These are phyloP conservation scores for Formica selysi DNA, from an alignment of 1,140 invertebrate species.

Conservation along the genomic window DNA sequence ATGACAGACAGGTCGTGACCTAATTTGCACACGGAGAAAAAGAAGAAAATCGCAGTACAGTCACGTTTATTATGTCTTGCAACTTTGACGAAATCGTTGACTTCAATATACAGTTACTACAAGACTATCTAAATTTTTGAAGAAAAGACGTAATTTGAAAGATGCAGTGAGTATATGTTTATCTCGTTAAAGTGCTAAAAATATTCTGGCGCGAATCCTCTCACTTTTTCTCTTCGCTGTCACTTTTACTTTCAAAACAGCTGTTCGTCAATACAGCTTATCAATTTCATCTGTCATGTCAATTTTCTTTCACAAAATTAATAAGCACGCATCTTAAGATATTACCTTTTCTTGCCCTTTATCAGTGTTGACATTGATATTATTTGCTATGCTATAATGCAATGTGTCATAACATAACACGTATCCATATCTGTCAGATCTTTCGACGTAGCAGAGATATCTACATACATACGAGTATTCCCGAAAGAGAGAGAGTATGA, in stretches of 20 bases:
- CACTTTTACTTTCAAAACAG: slow-evolving; percentile 55
- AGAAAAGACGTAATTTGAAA: neutral
- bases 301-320: neutral
- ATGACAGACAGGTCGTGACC: slow-evolving; percentile 55
- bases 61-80: slow-evolving; percentile 47
- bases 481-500: neutral
- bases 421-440: slow-evolving; percentile 11
- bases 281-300: neutral
- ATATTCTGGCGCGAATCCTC: slow-evolving; percentile 4
- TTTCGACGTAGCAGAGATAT: neutral
- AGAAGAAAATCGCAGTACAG: neutral
- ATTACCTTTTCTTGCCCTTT: slow-evolving; percentile 14
- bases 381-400: slow-evolving; percentile 36
- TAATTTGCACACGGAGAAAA: slow-evolving; percentile 16
- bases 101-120: neutral
- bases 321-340: neutral
- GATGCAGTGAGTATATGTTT: slow-evolving; percentile 58
- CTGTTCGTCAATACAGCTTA: neutral
- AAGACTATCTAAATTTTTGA: slow-evolving; percentile 1
- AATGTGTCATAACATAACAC: slow-evolving; percentile 16
- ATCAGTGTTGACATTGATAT: slow-evolving; percentile 17
- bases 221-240: slow-evolving; percentile 11
- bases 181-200: neutral
- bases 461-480: neutral
- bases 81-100: neutral